Evolutionary conservation across 2,113 vertebrate species (phyloP).

Genomic region (Daphoenositta chrysoptera): DNA sequence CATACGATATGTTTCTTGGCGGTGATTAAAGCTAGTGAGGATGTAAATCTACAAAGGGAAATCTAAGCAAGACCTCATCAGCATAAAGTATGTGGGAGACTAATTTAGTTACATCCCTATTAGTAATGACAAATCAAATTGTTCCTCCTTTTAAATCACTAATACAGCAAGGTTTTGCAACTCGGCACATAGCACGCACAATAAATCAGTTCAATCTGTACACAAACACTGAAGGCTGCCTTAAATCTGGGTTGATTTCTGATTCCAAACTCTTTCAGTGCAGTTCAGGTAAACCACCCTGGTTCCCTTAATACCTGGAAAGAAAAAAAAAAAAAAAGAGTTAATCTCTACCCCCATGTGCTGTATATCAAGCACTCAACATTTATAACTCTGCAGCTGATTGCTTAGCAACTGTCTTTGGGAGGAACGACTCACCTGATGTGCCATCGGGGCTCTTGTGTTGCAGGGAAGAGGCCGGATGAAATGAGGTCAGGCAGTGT

Average conservation of each 20-base stretch:
- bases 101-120: conserved; percentile 52
- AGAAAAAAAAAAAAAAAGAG: neutral
- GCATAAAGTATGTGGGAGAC: conserved; percentile 46
- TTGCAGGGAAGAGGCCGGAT: neutral
- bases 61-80: conserved; percentile 49
- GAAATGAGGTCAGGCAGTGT: conserved; percentile 29
- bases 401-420: conserved; percentile 33
- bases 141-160: conserved; percentile 38
- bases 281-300: neutral
- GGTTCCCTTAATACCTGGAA: neutral
- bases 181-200: neutral
- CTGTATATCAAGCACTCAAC: neutral
- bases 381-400: conserved; percentile 16
- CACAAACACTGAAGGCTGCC: neutral
- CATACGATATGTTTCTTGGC: neutral
- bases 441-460: neutral
- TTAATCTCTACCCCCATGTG: neutral
- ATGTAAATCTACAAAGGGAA: conserved; percentile 49
- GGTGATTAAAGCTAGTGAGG: conserved; percentile 24
- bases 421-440: conserved; percentile 33
- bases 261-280: neutral
- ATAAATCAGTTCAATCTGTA: conserved; percentile 7
- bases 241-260: neutral
- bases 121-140: conserved; percentile 63
- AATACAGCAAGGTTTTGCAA: conserved; percentile 24